A percentile compares a stretch with the other conserved stretches of the same genome.
Evolutionary conservation across 1,140 invertebrate genomes (phyloP).

Genomic region (Drosophila micromelanica): DNA sequence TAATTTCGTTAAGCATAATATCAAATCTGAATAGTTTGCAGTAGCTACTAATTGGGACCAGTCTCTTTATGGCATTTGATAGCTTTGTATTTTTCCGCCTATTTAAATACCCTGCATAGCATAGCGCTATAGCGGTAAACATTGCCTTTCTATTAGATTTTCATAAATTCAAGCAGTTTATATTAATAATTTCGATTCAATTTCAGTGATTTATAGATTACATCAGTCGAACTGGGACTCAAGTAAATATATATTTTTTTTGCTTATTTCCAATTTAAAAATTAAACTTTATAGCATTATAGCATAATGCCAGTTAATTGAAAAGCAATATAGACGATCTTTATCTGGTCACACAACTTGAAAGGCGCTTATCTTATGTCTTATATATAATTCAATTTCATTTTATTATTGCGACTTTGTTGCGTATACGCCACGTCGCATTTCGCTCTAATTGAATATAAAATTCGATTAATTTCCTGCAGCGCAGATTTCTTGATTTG

Average conservation of each 20-base stretch:
- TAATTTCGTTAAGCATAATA: conserved; percentile 44
- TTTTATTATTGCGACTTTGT: conserved; percentile 19
- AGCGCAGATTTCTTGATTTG: conserved; percentile 16
- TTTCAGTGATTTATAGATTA: too few relatives aligned
- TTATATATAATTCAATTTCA: conserved; percentile 34
- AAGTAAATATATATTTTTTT: too few relatives aligned
- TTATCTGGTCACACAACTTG: not conserved
- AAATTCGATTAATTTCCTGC: conserved; percentile 48
- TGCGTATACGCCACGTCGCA: conserved; percentile 33
- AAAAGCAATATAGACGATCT: conserved; percentile 11
- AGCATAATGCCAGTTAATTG: conserved; percentile 18
- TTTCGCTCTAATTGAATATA: conserved; percentile 35
- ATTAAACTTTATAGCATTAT: not conserved
- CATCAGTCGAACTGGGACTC: too few relatives aligned
- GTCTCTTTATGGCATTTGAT: conserved; percentile 31
- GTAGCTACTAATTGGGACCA: conserved; percentile 20
- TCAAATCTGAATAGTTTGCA: conserved; percentile 34
- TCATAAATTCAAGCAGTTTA: too few relatives aligned
- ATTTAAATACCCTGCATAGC: not conserved
- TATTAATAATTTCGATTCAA: too few relatives aligned
- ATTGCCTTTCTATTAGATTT: too few relatives aligned
- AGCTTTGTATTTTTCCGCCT: not conserved
- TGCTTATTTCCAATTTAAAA: not conserved
- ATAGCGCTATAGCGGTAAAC: not conserved
- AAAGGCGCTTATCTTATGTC: conserved; percentile 1